Base-by-base conservation (phyloP, 2,888 invertebrate genomes). In the Drosophila silvestris region DNA sequence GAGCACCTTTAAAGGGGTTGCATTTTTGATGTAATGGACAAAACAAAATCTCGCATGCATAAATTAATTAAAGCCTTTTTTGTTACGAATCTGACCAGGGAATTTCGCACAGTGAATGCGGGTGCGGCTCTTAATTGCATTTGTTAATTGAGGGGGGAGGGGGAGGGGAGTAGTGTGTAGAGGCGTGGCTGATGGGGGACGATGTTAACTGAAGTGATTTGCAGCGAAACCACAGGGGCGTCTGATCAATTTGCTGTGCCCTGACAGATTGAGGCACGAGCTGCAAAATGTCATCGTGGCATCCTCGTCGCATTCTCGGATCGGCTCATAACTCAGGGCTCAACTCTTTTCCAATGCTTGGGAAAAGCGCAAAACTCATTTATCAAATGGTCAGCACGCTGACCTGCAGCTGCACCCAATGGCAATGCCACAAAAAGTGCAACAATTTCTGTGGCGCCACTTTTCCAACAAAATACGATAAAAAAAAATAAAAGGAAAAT, bases 341-440 rank as follows among this genome's bases (percentile, higher is more conserved):
- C 72, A 64, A 65, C 70, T 57, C 69, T 44, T 50, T 51, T 12
- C 63, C 72, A 74, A 64, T 70, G 72, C 54, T 58, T 77, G 68
- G 68, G 71, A 70, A 83, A 85, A 80, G 79, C 79, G 86, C 61
- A 83, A 89, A 88, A 89, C 90, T 79, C 88, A 88, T 88, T 88
- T 90, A 88, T 88, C 88, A 88, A 83, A 82, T 74, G 80, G 80
- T 77, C 82, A 69, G 77, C 75, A 82, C 65, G 68, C 71, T 69
- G 81, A 81, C 73, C 89, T 77, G 77, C 78, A 65, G 70, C 76
- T 74, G 62, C 73, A 59, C 53, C 65, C 73, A 61, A 66, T 70
- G 70, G 63, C 76, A 80, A 47, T 74, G 68, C 74, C 81, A 88
- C 77, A 78, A 80, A 79, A 80, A 82, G 70, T 78, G 78, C 74